phyloP scores from a whole-genome alignment of 1,140 invertebrate genomes.

The Macrosteles quadrilineatus region DNA sequence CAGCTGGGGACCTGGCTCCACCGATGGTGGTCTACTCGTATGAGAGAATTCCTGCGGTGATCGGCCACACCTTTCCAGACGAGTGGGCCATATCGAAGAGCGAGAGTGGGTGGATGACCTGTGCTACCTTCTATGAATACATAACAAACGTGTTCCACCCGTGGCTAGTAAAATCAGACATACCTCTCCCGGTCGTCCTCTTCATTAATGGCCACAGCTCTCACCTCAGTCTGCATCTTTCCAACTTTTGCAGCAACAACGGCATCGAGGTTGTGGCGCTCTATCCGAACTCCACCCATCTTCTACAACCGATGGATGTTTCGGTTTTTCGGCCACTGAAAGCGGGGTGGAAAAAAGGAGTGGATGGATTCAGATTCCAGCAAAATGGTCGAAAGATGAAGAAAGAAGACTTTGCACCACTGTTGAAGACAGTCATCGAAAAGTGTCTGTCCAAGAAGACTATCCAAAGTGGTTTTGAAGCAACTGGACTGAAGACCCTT shows the following conservation, averaged over 20 bases:
- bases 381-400: constrained; percentile 38
- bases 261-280: constrained; percentile 49
- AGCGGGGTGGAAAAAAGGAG: constrained; percentile 49
- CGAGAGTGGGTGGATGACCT: constrained; percentile 41
- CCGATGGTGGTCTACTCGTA: too few relatives aligned
- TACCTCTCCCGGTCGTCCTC: constrained; percentile 45
- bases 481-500: neutral
- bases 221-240: constrained; percentile 50
- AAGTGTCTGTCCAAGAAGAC: neutral
- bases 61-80: constrained; percentile 42
- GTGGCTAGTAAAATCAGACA: constrained; percentile 33
- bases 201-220: too few relatives aligned
- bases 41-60: constrained; percentile 43
- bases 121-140: constrained; percentile 34
- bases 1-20: too few relatives aligned
- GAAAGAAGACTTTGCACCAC: constrained; percentile 32
- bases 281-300: constrained; percentile 51
- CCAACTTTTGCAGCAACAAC: constrained; percentile 49
- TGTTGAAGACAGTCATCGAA: constrained; percentile 30
- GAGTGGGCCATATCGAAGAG: constrained; percentile 47
- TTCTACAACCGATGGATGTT: constrained; percentile 48
- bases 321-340: too few relatives aligned
- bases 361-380: constrained; percentile 38
- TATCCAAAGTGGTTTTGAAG: neutral
- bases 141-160: constrained; percentile 38